A percentile compares a stretch with the other conserved stretches of the same genome.
Conservation (phyloP, 2,113 vertebrate species). For the Pavo muticus region DNA sequence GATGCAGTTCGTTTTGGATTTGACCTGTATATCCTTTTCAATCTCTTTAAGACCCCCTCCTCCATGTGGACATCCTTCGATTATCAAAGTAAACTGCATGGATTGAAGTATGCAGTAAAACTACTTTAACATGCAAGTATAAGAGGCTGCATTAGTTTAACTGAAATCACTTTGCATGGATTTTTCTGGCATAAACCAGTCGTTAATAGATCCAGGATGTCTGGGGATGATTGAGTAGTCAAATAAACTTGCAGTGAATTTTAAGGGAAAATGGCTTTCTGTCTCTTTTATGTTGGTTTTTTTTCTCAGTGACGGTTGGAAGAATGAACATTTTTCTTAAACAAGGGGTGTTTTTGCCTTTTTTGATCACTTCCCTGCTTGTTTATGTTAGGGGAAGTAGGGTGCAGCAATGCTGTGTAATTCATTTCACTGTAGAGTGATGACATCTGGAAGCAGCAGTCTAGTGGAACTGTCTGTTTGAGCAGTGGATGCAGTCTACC, state of each 20-base stretch:
- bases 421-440: neutral
- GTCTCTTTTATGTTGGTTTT: neutral
- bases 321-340: constrained; percentile 30
- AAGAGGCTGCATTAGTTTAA: constrained; percentile 18
- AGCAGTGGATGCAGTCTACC: no score
- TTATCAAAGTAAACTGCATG: neutral
- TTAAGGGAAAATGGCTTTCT: constrained; percentile 24
- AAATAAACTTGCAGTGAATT: constrained; percentile 60
- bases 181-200: constrained; percentile 40
- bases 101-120: constrained; percentile 11
- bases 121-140: neutral
- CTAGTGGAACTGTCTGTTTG: neutral
- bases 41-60: neutral
- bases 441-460: neutral
- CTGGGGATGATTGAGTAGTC: neutral
- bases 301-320: neutral
- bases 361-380: neutral
- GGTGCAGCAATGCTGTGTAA: neutral
- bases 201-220: constrained; percentile 34
- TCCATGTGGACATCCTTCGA: neutral
- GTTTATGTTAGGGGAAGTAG: neutral
- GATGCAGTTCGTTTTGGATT: neutral
- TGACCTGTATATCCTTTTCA: neutral
- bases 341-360: neutral
- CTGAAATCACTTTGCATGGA: constrained; percentile 7